Base-by-base conservation (phyloP, 2,113 vertebrate species). In the Formicarius rufipectus region DNA sequence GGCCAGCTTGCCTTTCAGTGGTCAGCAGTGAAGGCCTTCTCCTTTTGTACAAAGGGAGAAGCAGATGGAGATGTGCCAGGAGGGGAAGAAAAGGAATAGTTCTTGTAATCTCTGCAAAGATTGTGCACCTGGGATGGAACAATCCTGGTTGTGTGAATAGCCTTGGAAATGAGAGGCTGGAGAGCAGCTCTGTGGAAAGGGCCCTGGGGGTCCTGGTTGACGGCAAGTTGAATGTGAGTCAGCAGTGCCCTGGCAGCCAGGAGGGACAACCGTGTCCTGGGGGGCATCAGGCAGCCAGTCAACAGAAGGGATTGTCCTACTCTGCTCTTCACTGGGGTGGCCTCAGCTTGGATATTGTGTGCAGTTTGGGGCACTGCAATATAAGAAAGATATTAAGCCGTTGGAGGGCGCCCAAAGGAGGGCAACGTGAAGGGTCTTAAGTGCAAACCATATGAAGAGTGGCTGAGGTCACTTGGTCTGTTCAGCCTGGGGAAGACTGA, bases 241-340 rank as follows among this genome's bases (percentile, higher is more conserved):
- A 53, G 53, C 45, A 59, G 37, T 60, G 39, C 24, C 45, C 52
- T 60, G 60, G 33, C 28, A 67, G 23, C 20, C 69, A 53, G 33
- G 23, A 60, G 39, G 5, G 27, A 2, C 59, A 44, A 0, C 2
- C 0, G 0, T 81, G 44, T 67, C 60, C 44, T 44, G 68, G 4
- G 28, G 39, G 2, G 0, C 60, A 59, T 52, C 60, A 39, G 44
- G 52, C 33, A 59, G 37, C 23, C 0, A 0, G 27, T 10, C 10
- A 28, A 74, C 27, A 44, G 23, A 59, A 33, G 37, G 12, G 19
- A 60, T 45, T 74, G 52, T 75, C 37, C 44, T 0, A 0, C 28
- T 45, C 23, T 67, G 37, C 44, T 74, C 60, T 45, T 52, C 1
- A 0, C 33, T 66, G 59, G 23, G 4, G 4, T 0, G 0, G 18